Base-by-base conservation (phyloP, 2,113 vertebrate genomes). In the Chinchilla lanigera region DNA sequence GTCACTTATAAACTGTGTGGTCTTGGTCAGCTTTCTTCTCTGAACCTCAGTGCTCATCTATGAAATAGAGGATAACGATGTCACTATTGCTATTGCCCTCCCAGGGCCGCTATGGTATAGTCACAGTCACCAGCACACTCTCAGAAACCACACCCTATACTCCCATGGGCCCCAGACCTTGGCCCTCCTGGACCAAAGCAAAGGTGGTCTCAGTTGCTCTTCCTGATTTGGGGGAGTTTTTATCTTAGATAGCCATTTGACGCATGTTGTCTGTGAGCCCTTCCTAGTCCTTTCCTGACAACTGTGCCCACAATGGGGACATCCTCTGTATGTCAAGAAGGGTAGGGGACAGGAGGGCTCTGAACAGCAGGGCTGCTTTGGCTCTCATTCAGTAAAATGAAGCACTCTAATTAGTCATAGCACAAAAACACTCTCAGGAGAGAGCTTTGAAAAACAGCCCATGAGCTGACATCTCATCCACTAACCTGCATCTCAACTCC, bases 91-190 rank as follows among this genome's bases (percentile, higher is more conserved):
- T 1, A 0, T 13, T 22, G 7, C 13, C 78, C 60, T 16, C 19
- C 3, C 17, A 20, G 61, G 61, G 38, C 88, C 58, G 4, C 5
- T 10, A 13, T 41, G 26, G 16, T 0, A 3, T 16, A 7, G 1
- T 13, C 47, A 3, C 35, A 12, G 5, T 2, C 35, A 52, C 24
- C 14, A 61, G 52, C 61, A 93, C 14, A 13, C 5, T 35, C 67
- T 20, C 54, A 19, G 35, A 44, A 73, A 20, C 38, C 0, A 3
- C 7, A 1, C 1, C 19, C 0, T 16, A 16, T 17, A 12, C 2
- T 24, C 19, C 10, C 41, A 26, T 3, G 33, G 82, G 50, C 20
- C 35, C 16, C 12, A 7, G 7, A 2, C 8, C 56, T 9, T 7
- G 60, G n/a, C 88, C 67, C 84, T 89, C 80, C 58, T 0, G 12